Base-by-base conservation (phyloP, 2,113 vertebrate species). In the Mesocricetus auratus region DNA sequence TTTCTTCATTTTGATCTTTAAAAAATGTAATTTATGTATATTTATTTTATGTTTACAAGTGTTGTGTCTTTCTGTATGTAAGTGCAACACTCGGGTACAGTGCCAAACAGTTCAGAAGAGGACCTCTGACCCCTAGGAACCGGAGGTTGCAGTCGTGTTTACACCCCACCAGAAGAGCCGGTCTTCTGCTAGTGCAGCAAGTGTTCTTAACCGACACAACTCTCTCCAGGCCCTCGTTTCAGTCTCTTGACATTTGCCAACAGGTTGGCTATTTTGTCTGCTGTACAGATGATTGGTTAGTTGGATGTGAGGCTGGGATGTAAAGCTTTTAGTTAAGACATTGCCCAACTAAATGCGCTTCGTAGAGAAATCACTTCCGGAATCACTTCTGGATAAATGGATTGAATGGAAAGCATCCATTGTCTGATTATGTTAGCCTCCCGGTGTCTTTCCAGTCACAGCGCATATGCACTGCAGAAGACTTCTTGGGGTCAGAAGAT, bases 401-500 rank as follows among this genome's bases (percentile, higher is more conserved):
- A 66, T 68, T 17, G 24, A 93, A 39, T 4, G 73, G 39, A 86
- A 82, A 92, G 31, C 50, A 47, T 42, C 39, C 58, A 77, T 60
- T 39, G 26, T 74, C 85, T 90, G 42, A 71, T 64, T 58, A 33
- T 42, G 36, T 13, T 11, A 81, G 62, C 62, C 13, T 13, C 7
- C 0, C 2, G 1, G 58, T 21, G 7, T 47, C n/a, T 82, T 88
- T 94, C n/a, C 36, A 33, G 62, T 47, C n/a, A 81, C 11, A 62
- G 7, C 8, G 19, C 26, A 24, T 47, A 16, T 15, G 78, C 53
- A 64, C 12, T 93, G 95, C 31, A 24, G n/a, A 90, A 93, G 60
- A 15, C 26, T 4, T 90, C 50, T 45, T 82, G 31, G 91, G 45
- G 83, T 94, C 79, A 97, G 64, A 97, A 98, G 90, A 22, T 31